Percentiles rank a stretch among this genome's conserved stretches.
Conservation (phyloP, 2,888 invertebrate species). For the Mechanitis messenoides region DNA sequence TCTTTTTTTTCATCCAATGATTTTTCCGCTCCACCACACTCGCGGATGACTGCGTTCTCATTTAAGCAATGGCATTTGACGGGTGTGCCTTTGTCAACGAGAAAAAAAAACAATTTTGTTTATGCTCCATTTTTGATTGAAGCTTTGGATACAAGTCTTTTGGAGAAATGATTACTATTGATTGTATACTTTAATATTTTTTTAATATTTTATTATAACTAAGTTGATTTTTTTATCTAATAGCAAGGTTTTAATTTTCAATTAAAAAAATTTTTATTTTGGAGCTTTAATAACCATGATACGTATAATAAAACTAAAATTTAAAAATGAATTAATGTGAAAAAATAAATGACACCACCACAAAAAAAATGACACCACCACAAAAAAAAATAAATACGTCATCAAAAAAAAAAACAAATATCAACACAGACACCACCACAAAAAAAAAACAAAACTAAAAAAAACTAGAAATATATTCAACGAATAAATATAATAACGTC, state of each 20-base stretch:
- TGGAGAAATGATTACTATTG: constrained; percentile 24
- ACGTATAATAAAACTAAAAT: too few relatives aligned
- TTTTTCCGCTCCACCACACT: constrained; percentile 71
- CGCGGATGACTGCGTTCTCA: constrained; percentile 71
- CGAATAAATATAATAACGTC: constrained; percentile 30
- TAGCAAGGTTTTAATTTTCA: neutral
- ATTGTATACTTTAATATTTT: constrained; percentile 9
- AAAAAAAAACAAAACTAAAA: neutral
- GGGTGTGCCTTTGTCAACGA: constrained; percentile 58
- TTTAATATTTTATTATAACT: constrained; percentile 8
- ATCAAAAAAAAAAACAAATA: too few relatives aligned
- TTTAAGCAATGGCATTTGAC: constrained; percentile 75
- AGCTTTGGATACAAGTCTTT: constrained; percentile 46
- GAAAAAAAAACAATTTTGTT: constrained; percentile 41
- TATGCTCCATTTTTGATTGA: constrained; percentile 64
- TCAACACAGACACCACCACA: too few relatives aligned
- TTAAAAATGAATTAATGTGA: too few relatives aligned
- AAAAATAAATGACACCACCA: too few relatives aligned
- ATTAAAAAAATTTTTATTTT: too few relatives aligned
- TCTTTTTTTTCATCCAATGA: constrained; percentile 54
- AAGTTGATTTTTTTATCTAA: neutral
- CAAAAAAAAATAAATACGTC: constrained; percentile 15
- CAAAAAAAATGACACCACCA: too few relatives aligned
- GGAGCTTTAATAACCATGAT: too few relatives aligned
- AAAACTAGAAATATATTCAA: constrained; percentile 25